A percentile compares a stretch with the other conserved stretches of the same genome.
These are phyloP conservation scores for Mallateleia sp. DNA, from an alignment of 2,888 invertebrate genomes.

Conservation along the genomic window DNA sequence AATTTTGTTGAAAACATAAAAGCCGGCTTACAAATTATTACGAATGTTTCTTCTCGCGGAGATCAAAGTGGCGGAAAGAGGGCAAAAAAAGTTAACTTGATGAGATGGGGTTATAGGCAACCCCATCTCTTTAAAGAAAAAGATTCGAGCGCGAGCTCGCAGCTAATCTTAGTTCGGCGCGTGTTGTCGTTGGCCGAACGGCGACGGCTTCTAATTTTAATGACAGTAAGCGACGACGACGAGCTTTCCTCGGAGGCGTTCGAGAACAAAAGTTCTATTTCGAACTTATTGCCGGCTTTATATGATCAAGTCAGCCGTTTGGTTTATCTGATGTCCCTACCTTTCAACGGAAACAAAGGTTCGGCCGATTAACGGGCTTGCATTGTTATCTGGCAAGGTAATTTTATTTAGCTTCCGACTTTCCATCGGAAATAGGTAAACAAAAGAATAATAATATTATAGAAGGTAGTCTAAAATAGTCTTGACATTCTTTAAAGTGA, in stretches of 20 bases:
- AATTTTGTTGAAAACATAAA: background rate
- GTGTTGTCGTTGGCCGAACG: constrained; percentile 58
- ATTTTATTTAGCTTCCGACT: constrained; percentile 8
- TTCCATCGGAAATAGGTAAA: too few species aligned
- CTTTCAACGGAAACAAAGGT: constrained; percentile 25
- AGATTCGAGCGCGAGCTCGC: constrained; percentile 9
- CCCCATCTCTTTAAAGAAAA: background rate
- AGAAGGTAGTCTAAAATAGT: too few species aligned
- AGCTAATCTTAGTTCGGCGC: constrained; percentile 57
- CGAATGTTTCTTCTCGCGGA: background rate
- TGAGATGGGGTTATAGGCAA: background rate
- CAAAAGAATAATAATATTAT: too few species aligned
- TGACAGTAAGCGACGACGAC: constrained; percentile 7
- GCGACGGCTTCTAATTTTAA: constrained; percentile 63
- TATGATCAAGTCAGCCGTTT: constrained; percentile 26
- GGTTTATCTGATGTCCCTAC: constrained; percentile 38
- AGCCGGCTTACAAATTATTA: background rate
- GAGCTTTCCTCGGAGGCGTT: constrained; percentile 37
- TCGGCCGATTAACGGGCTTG: background rate
- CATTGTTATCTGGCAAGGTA: background rate
- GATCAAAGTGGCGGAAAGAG: background rate
- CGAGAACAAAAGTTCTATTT: constrained; percentile 61
- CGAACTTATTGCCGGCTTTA: constrained; percentile 27
- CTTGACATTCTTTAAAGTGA: too few species aligned
- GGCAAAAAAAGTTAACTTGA: background rate